Evolutionary conservation across 2,113 vertebrate species (phyloP), one percentile per base, ranked within the genome.

Genomic region (Calyptomena viridis): DNA sequence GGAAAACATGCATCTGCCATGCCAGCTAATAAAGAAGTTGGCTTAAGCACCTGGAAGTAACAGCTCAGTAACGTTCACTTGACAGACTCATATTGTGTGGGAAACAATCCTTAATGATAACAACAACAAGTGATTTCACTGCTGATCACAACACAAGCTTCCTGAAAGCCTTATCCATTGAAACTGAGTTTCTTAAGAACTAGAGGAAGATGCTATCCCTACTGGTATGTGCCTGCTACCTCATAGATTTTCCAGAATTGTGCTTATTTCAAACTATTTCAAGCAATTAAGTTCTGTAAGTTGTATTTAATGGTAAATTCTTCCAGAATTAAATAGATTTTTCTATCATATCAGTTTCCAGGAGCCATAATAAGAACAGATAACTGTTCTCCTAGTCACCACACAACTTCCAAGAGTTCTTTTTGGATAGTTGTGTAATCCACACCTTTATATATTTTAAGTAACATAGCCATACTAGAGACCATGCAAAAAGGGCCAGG

Each of bases 241-340:
- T 81, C 50, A 74, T 16, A 89, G 79, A 64, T 93, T 94, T 93
- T 84, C 44, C n/a, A 80, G 72, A 90, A 63, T 33, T 86, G 49
- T 92, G 52, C 59, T 88, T 77, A 60, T 56, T 72, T 85, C 66
- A 89, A 90, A 87, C 88, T 56, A 72, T 94, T 95, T 92, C 47
- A 93, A 78, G 64, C 52, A 90, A 88, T 94, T 86, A 56, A 75
- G 12, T 58, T 78, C 64, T 27, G 27, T 9, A 46, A 67, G 44
- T 68, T 81, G 73, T 75, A 47, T 81, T 74, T 71, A 83, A 68
- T 9, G 31, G n/a, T 19, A 89, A 64, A 14, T 72, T 81, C 33
- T 37, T 88, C 35, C 44, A 96, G 60, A 92, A 86, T 50, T 64
- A 60, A 79, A 94, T n/a, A n/a, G 59, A 86, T 94, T 94, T 96